Evolutionary conservation across 2,888 invertebrate genomes (phyloP), one percentile per base, ranked within the genome.

Genomic region (Bellardia pandia): DNA sequence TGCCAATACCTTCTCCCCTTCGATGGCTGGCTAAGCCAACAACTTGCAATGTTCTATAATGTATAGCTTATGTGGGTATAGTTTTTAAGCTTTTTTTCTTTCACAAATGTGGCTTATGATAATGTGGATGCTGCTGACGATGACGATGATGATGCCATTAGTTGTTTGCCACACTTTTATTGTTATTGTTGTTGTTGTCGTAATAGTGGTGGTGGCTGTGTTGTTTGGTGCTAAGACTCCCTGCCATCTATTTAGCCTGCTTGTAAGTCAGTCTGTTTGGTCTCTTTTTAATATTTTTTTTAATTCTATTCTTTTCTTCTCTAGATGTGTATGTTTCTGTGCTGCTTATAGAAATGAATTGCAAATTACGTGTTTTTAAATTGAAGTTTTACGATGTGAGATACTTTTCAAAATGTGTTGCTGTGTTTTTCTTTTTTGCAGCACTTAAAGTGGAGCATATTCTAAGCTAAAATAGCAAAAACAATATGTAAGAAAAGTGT

Each of bases 341-440:
- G 58, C 82, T 71, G 81, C 85, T 87, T 87, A 81, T 87, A 82
- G 69, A 82, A 88, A 85, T 86, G 88, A 86, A 91, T 92, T 92
- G 92, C 92, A 92, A 92, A 92, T 92, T 92, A 92, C 92, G 92
- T 92, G 92, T 92, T 92, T 91, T 85, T 91, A 92, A 92, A 92
- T 92, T 92, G 92, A 90, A 92, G 92, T 92, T 92, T 92, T 92
- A 92, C 92, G 92, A 92, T 92, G 92, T 92, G 92, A 92, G 93
- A 91, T 92, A 91, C 91, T 90, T 89, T 79, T 64, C 53, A 75
- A 85, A 82, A 86, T 84, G 87, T 83, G 78, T 58, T 79, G 76
- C 48, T 79, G 76, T 75, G 42, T 76, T 74, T 62, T 81, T 82
- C 74, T 71, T 69, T 48, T 83, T 79, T 53, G 76, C 71, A 72